phyloP scores from a whole-genome alignment of 2,888 invertebrate species.

The Lasioglossum figueresi region DNA sequence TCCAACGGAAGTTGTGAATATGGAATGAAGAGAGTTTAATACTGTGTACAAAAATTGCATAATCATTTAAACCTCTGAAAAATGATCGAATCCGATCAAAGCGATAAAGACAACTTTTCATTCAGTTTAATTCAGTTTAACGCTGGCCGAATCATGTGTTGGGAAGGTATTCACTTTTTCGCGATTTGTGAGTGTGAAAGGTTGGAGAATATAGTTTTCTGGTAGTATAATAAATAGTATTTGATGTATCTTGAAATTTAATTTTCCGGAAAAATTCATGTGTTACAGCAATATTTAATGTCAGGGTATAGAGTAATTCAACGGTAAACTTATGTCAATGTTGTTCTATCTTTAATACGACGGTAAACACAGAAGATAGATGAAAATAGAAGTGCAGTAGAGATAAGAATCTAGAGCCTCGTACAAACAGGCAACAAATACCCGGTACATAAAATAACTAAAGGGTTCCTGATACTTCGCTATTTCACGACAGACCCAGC shows the following conservation, averaged over 20 bases:
- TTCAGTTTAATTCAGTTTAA: background rate
- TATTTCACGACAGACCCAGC: background rate
- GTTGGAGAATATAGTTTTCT: background rate
- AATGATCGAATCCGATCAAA: conserved; percentile 78
- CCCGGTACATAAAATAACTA: background rate
- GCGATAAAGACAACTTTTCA: conserved; percentile 66
- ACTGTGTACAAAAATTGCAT: background rate
- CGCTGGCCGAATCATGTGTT: background rate
- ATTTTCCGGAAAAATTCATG: background rate
- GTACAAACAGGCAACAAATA: background rate
- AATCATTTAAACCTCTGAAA: conserved; percentile 34
- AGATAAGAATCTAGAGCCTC: background rate
- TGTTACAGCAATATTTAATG: background rate
- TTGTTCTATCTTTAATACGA: background rate
- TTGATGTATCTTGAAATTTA: background rate
- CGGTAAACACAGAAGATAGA: background rate
- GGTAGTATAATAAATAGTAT: background rate
- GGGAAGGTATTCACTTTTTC: background rate
- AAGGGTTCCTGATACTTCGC: conserved; percentile 1
- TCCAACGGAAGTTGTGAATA: background rate
- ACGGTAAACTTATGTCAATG: background rate
- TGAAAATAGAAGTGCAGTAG: background rate
- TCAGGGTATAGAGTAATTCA: background rate
- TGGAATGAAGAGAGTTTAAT: background rate
- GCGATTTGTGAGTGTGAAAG: background rate